Conservation (phyloP, 2,888 invertebrate genomes). For the Nebria salina region DNA sequence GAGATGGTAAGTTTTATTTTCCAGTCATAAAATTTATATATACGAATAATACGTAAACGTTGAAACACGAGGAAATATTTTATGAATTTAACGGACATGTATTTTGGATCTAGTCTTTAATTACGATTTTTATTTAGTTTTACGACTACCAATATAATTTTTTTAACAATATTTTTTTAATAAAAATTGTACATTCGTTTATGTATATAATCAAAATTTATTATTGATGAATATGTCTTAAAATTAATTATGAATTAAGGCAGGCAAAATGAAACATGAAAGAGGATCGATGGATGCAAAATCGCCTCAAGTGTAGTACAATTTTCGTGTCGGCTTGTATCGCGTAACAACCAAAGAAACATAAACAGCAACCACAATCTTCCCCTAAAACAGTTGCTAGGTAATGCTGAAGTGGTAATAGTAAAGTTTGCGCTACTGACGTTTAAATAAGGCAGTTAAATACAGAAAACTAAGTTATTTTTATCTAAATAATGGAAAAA, state of each 20-base stretch:
- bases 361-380: not conserved
- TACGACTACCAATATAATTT: too few species aligned
- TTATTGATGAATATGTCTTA: not conserved
- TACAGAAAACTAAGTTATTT: too few species aligned
- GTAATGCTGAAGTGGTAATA: not conserved
- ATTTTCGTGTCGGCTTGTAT: not conserved
- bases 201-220: not conserved
- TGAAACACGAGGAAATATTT: too few species aligned
- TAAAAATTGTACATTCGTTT: not conserved
- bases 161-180: not conserved
- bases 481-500: not conserved
- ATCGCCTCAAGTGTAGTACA: not conserved
- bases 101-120: too few species aligned
- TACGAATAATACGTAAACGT: too few species aligned
- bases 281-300: not conserved
- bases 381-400: not conserved
- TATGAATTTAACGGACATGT: too few species aligned
- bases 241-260: not conserved
- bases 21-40: not conserved
- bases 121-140: too few species aligned
- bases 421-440: not conserved
- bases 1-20: not conserved
- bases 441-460: not conserved
- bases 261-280: not conserved
- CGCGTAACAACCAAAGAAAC: not conserved